Evolutionary conservation across 1,140 invertebrate species (phyloP).

Genomic region (Drosophila auraria): DNA sequence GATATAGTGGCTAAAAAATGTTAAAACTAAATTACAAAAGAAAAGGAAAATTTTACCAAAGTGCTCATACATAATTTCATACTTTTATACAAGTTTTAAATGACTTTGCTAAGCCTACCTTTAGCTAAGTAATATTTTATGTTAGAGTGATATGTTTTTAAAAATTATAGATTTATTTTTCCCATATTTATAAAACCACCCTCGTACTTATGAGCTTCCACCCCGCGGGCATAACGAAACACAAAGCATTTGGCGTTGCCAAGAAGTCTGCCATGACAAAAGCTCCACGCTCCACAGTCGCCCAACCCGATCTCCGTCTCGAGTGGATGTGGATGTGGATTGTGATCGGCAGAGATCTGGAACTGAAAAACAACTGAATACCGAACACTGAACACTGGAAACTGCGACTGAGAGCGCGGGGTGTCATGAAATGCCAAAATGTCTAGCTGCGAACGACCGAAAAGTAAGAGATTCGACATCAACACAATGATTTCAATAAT

Average conservation of each 20-base stretch:
- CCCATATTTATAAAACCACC: conserved; percentile 25
- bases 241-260: conserved; percentile 80
- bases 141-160: not conserved
- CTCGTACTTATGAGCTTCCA: conserved; percentile 66
- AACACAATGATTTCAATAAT: conserved; percentile 81
- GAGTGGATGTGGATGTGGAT: conserved; percentile 7
- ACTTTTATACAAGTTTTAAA: too few relatives aligned
- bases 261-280: conserved; percentile 82
- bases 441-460: conserved; percentile 75
- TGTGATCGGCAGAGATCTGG: conserved; percentile 27
- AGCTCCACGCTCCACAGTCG: conserved; percentile 46
- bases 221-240: conserved; percentile 52
- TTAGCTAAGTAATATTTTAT: too few relatives aligned
- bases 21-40: too few relatives aligned
- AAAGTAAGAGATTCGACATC: conserved; percentile 59
- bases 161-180: not conserved
- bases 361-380: conserved; percentile 33
- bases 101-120: too few relatives aligned
- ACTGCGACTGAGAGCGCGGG: conserved; percentile 58
- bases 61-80: too few relatives aligned
- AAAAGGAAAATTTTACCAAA: not conserved
- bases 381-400: conserved; percentile 27
- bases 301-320: not conserved
- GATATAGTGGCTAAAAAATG: not conserved
- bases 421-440: conserved; percentile 80